These are phyloP conservation scores for Brachynemurus nebulosus DNA, from an alignment of 2,888 invertebrate genomes.

Conservation along the genomic window DNA sequence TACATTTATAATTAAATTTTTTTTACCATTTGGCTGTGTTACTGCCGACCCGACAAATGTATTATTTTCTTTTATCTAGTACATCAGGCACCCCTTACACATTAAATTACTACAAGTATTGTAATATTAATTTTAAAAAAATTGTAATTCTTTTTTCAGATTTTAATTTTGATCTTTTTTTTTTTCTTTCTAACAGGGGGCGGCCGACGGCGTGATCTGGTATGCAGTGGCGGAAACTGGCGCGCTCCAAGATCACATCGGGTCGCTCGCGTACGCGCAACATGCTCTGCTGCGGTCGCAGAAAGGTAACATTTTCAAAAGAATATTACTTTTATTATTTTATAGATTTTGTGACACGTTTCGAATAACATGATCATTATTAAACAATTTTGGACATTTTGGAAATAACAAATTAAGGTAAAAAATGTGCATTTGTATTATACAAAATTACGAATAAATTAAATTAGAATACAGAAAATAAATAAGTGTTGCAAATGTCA, in stretches of 20 bases:
- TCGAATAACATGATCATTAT: no score
- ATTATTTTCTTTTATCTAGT: no score
- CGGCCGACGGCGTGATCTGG: conserved; percentile 50
- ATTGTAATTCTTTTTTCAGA: not conserved
- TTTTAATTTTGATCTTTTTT: not conserved
- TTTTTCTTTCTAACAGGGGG: conserved; percentile 28
- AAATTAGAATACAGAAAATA: no score
- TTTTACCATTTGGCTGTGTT: no score
- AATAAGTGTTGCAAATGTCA: no score
- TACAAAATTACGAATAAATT: no score
- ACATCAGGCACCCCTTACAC: not conserved
- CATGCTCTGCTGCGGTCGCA: conserved; percentile 92
- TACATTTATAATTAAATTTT: no score
- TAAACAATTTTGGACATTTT: no score
- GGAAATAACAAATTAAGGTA: no score
- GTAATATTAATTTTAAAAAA: not conserved
- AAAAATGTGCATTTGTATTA: no score
- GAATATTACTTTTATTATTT: not conserved
- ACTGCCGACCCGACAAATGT: no score
- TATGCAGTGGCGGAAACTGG: conserved; percentile 76
- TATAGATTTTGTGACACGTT: no score
- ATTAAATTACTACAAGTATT: conserved; percentile 1
- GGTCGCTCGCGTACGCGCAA: conserved; percentile 65
- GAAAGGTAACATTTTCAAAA: conserved; percentile 49
- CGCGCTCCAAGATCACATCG: conserved; percentile 45